Conservation (phyloP, 2,888 invertebrate genomes). For the Hemistola chrysoprasaria region DNA sequence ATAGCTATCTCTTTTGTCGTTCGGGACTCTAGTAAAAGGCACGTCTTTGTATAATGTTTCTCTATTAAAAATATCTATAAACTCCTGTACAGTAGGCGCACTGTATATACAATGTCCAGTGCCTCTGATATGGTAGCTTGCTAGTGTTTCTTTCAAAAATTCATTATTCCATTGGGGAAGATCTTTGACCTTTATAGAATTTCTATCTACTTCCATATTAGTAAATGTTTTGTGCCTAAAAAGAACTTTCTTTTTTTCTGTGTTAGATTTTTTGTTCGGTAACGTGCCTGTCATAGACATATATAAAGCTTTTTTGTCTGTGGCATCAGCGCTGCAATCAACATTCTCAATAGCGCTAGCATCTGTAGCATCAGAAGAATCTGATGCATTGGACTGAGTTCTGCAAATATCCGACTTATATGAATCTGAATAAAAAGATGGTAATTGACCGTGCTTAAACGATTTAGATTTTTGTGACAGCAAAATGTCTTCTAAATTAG, state of each 20-base stretch:
- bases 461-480: slow-evolving; percentile 73
- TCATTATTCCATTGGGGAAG: slow-evolving; percentile 58
- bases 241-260: slow-evolving; percentile 61
- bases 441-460: slow-evolving; percentile 57
- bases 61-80: slow-evolving; percentile 73
- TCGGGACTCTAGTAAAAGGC: slow-evolving; percentile 55
- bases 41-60: slow-evolving; percentile 63
- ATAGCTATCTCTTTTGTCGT: slow-evolving; percentile 61
- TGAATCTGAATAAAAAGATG: slow-evolving; percentile 37
- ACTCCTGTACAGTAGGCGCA: slow-evolving; percentile 68
- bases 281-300: slow-evolving; percentile 71
- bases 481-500: slow-evolving; percentile 74
- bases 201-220: slow-evolving; percentile 70
- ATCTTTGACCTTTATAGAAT: slow-evolving; percentile 55
- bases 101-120: slow-evolving; percentile 75
- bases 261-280: slow-evolving; percentile 57
- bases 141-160: slow-evolving; percentile 66
- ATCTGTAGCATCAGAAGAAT: slow-evolving; percentile 61
- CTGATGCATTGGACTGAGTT: slow-evolving; percentile 62
- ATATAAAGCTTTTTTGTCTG: slow-evolving; percentile 53
- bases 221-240: slow-evolving; percentile 77
- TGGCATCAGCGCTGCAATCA: slow-evolving; percentile 59
- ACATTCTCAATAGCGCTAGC: slow-evolving; percentile 75
- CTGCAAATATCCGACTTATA: slow-evolving; percentile 51
- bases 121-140: slow-evolving; percentile 72